Evolutionary conservation across 2,888 invertebrate genomes (phyloP).

Genomic region (Zelleria hepariella): DNA sequence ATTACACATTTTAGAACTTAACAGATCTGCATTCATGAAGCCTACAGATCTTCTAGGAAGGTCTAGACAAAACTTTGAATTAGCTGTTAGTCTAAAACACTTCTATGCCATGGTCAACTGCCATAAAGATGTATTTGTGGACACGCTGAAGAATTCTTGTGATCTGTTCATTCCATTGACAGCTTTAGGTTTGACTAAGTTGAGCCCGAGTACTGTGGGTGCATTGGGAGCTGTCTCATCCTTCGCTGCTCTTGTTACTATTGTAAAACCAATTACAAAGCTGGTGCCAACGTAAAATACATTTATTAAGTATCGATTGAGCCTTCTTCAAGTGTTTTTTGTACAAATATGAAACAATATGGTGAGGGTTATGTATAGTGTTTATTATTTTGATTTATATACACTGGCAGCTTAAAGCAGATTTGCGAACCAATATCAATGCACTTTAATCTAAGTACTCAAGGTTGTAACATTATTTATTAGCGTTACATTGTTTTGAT

Average conservation of each 20-base stretch:
- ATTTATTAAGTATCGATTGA: background rate
- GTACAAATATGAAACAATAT: background rate
- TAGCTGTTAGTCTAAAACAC: slow-evolving; percentile 35
- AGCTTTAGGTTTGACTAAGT: slow-evolving; percentile 81
- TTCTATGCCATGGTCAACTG: slow-evolving; percentile 39
- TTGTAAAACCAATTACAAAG: slow-evolving; percentile 85
- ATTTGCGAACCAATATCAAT: too few relatives aligned
- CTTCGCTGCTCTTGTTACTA: slow-evolving; percentile 80
- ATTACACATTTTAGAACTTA: slow-evolving; percentile 70
- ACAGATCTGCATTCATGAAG: slow-evolving; percentile 49
- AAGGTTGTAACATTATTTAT: too few relatives aligned
- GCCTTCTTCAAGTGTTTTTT: background rate
- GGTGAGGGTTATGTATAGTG: too few relatives aligned
- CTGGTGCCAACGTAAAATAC: slow-evolving; percentile 71
- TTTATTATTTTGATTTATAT: too few relatives aligned
- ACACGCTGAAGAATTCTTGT: slow-evolving; percentile 88
- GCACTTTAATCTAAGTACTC: too few relatives aligned
- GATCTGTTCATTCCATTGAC: slow-evolving; percentile 90
- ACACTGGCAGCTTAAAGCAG: too few relatives aligned
- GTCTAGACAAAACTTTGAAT: slow-evolving; percentile 32
- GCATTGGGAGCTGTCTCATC: slow-evolving; percentile 86
- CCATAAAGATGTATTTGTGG: slow-evolving; percentile 80
- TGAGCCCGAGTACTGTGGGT: slow-evolving; percentile 85
- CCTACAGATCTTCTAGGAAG: slow-evolving; percentile 47
- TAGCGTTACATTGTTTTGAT: too few relatives aligned